Percentiles rank a stretch among this genome's conserved stretches.
These are phyloP conservation scores for Malurus splendens DNA, from an alignment of 2,797 vertebrate species.

Conservation along the genomic window DNA sequence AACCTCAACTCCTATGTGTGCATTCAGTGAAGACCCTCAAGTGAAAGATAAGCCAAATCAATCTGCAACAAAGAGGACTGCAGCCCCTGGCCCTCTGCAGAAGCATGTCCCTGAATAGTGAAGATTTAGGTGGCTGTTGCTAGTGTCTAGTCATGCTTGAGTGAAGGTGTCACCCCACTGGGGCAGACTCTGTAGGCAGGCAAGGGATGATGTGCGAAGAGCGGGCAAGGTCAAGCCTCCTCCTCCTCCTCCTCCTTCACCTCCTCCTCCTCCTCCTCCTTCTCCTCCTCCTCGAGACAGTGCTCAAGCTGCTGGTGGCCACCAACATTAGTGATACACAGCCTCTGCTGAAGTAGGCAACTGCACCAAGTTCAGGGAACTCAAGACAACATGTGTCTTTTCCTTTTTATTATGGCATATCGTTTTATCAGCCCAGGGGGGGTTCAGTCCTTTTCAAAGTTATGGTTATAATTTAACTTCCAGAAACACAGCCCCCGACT, in stretches of 20 bases:
- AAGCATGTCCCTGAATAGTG: accelerated
- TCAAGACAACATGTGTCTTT: background rate
- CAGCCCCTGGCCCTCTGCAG: background rate
- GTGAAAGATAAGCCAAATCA: background rate
- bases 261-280: background rate
- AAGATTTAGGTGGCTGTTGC: background rate
- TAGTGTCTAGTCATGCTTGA: no score
- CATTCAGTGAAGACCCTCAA: background rate
- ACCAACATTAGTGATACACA: accelerated
- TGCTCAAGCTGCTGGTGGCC: accelerated
- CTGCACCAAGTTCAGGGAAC: background rate
- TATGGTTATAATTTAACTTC: background rate
- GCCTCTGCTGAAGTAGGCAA: background rate
- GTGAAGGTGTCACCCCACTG: background rate
- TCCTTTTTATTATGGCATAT: background rate
- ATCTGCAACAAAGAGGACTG: background rate
- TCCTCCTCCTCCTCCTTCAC: background rate
- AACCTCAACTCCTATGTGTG: background rate
- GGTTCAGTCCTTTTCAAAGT: background rate
- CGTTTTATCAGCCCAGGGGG: background rate
- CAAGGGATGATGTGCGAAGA: background rate
- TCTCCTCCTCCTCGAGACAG: background rate
- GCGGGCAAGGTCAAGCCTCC: background rate
- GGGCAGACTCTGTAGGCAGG: background rate
- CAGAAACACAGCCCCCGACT: background rate